Evolutionary conservation across 2,888 invertebrate genomes (phyloP), one percentile per base, ranked within the genome.

Genomic region (Agonopterix arenella): DNA sequence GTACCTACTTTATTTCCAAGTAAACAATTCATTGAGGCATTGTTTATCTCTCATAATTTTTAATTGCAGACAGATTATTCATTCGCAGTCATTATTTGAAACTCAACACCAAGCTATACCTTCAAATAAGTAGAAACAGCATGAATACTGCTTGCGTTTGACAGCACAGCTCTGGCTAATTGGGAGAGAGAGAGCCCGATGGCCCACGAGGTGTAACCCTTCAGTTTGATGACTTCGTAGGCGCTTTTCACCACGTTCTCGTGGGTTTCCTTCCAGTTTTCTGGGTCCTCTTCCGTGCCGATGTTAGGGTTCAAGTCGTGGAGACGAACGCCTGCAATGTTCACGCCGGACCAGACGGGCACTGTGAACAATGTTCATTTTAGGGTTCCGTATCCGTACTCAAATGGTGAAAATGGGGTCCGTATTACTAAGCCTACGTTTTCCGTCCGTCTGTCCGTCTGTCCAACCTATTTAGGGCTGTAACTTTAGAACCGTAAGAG

Each of bases 261-360:
- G 82, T 98, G 97, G 8, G 96, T 77, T 42, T 93, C 91, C 53
- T 90, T 84, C 95, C 96, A 97, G 55, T 94, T 91, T 75, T 97
- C 97, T 0, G 91, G 84, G 77, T 97, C 97, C 0, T 90, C 81
- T 0, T 90, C 89, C 0, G 92, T 90, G 41, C 97, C 97, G 50
- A 96, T 90, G 44, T 90, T 83, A 13, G 94, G 93, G 73, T 96
- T 93, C 37, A 97, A 70, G 61, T 96, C 96, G 58, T 92, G 91
- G 51, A 97, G 90, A 3, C 94, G 91, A 0, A 97, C 96, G 7
- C 97, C 98, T 7, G 96, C 97, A 44, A 98, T 92, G 79, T 97
- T 97, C 16, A 97, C 97, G 9, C 96, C 96, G 1, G 97, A 97
- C 97, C 97, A 98, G 0, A 98, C 95, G 8, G 97, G 95, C 55